Conservation (phyloP, 2,113 vertebrate species). For the Halcyon malimbica region DNA sequence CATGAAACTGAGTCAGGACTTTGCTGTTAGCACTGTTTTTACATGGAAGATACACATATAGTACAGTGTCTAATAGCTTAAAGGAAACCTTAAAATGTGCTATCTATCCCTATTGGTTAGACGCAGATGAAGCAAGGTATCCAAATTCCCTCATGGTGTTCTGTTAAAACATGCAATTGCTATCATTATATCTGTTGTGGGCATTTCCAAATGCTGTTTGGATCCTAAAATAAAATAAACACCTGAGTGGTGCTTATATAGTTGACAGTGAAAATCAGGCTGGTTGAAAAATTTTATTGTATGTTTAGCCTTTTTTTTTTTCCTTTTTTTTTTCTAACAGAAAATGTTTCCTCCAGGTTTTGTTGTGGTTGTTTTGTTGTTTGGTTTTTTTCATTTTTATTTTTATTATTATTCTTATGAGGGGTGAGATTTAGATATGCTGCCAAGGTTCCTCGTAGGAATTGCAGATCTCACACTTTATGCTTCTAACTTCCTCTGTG, state of each 20-base stretch:
- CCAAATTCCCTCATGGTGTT: background rate
- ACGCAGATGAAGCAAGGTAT: background rate
- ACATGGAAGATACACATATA: background rate
- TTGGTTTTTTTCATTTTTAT: background rate
- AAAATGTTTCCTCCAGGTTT: background rate
- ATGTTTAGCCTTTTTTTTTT: background rate
- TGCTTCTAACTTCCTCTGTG: background rate
- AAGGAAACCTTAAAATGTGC: background rate
- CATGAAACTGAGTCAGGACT: background rate
- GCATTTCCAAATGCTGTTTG: background rate
- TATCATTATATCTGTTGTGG: background rate
- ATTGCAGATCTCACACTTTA: background rate
- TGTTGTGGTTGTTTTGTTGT: background rate
- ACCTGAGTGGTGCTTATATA: background rate
- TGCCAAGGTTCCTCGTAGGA: background rate
- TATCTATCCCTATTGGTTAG: background rate
- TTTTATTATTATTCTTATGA: background rate
- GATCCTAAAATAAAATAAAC: background rate
- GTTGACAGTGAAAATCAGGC: background rate
- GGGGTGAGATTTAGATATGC: background rate
- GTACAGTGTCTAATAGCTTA: background rate
- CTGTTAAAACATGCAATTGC: background rate
- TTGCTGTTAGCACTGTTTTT: background rate
- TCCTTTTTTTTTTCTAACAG: background rate
- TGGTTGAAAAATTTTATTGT: background rate